phyloP scores from a whole-genome alignment of 2,888 invertebrate genomes.

The Eutolmus rufibarbis region DNA sequence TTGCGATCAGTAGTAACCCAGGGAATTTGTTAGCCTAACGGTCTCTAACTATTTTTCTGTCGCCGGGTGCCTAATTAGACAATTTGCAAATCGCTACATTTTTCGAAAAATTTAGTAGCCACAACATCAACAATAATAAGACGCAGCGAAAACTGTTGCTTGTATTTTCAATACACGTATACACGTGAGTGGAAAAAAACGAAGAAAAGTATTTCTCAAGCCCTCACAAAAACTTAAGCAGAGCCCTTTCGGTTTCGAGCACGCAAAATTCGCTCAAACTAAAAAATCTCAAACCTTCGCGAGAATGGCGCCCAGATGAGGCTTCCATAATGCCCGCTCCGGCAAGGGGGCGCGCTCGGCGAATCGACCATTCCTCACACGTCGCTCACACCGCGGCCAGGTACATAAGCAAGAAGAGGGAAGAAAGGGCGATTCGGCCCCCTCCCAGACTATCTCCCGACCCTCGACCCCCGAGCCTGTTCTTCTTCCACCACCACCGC shows the following conservation, averaged over 20 bases:
- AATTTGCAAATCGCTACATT: no score
- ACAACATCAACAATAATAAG: no score
- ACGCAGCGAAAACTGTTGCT: no score
- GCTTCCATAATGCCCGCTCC: neutral
- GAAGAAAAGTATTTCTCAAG: neutral
- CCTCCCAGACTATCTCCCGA: conserved; percentile 1
- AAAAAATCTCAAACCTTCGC: neutral
- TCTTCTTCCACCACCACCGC: neutral
- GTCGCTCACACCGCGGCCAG: neutral
- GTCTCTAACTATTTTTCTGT: no score
- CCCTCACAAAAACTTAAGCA: neutral
- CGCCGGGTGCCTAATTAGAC: no score
- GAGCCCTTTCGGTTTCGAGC: neutral
- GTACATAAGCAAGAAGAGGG: neutral
- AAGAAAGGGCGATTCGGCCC: neutral
- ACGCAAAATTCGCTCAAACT: neutral
- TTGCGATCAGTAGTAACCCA: no score
- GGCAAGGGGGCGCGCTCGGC: neutral
- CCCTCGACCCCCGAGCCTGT: neutral
- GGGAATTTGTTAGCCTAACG: no score
- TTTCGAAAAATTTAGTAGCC: no score
- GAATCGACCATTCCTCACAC: conserved; percentile 7
- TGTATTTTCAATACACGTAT: no score
- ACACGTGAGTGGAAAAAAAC: no score
- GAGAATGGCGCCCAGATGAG: conserved; percentile 14